Evolutionary conservation across 1,140 invertebrate species (phyloP).

Genomic region (Pseudoatta argentina): DNA sequence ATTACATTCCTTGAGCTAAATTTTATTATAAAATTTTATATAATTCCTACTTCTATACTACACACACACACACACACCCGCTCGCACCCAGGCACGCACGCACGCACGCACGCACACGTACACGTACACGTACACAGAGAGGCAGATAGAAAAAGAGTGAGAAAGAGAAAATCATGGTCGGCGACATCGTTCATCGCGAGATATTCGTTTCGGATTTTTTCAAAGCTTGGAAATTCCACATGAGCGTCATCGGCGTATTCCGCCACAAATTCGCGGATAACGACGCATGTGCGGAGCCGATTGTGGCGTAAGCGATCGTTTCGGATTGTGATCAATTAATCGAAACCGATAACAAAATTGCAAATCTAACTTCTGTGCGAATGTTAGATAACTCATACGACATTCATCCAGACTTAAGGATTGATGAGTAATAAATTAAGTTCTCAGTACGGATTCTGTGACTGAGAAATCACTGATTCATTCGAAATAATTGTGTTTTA

Average conservation of each 20-base stretch:
- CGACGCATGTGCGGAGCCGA: not conserved
- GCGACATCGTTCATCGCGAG: conserved; percentile 13
- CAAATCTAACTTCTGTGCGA: too few relatives aligned
- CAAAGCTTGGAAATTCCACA: conserved; percentile 70
- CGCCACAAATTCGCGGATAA: conserved; percentile 28
- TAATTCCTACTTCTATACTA: not conserved
- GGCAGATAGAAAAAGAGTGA: not conserved
- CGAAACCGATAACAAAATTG: not conserved
- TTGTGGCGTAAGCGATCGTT: conserved; percentile 58
- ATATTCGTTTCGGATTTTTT: conserved; percentile 46
- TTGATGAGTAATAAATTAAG: conserved; percentile 34
- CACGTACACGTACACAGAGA: not conserved
- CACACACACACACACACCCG: too few relatives aligned
- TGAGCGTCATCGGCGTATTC: conserved; percentile 68
- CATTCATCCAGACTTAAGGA: not conserved
- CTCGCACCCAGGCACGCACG: too few relatives aligned
- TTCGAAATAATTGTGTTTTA: conserved; percentile 23
- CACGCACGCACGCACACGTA: too few relatives aligned
- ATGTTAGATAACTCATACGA: not conserved
- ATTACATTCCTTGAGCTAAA: not conserved
- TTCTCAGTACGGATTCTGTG: conserved; percentile 5
- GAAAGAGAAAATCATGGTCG: not conserved
- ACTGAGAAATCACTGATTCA: conserved; percentile 28
- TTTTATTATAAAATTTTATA: not conserved
- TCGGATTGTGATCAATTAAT: conserved; percentile 48